Conservation (phyloP, 2,797 vertebrate genomes). For the Periophthalmus magnuspinnatus region DNA sequence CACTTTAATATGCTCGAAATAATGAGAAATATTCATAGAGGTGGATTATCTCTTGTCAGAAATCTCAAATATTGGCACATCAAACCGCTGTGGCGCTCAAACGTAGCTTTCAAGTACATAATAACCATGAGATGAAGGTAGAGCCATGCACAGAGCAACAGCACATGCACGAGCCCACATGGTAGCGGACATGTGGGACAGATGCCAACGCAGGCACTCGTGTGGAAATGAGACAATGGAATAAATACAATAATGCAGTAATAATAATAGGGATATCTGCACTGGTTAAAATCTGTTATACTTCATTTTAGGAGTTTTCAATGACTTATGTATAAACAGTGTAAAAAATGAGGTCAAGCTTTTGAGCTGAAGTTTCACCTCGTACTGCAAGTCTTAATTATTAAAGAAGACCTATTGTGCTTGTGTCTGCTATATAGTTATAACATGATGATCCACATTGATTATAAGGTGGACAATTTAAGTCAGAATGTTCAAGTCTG, state of each 20-base stretch:
- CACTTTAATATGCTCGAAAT: constrained; percentile 52
- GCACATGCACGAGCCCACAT: constrained; percentile 25
- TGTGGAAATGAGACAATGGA: not conserved
- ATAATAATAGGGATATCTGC: not conserved
- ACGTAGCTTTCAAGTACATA: constrained; percentile 60
- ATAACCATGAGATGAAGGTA: constrained; percentile 44
- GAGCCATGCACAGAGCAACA: constrained; percentile 29
- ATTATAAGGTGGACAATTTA: too few relatives aligned
- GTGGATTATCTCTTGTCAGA: constrained; percentile 56
- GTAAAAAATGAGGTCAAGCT: not conserved
- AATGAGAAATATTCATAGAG: constrained; percentile 74
- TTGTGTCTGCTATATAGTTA: too few relatives aligned
- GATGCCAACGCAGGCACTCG: not conserved
- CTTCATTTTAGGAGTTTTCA: not conserved
- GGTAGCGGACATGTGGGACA: not conserved
- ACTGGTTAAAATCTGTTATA: not conserved
- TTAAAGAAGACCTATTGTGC: too few relatives aligned
- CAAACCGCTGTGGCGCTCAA: constrained; percentile 55
- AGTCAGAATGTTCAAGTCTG: too few relatives aligned
- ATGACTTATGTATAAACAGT: not conserved
- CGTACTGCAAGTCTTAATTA: too few relatives aligned
- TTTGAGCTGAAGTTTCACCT: too few relatives aligned
- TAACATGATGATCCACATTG: too few relatives aligned
- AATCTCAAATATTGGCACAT: constrained; percentile 54
- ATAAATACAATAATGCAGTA: not conserved